A percentile compares a stretch with the other conserved stretches of the same genome.
phyloP scores from a whole-genome alignment of 2,888 invertebrate species.

The Dynastes maya region DNA sequence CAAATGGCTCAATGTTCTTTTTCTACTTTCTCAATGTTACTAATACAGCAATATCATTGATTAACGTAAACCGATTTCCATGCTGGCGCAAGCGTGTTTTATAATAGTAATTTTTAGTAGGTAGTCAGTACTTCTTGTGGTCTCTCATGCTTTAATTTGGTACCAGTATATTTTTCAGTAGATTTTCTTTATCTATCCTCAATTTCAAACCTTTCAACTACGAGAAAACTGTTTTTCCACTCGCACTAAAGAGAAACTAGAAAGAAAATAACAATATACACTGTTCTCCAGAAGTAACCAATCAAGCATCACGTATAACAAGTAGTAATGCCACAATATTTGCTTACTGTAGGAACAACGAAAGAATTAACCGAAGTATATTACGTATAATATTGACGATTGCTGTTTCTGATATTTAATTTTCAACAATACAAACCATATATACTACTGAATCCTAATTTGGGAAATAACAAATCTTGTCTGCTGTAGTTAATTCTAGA shows the following conservation, averaged over 20 bases:
- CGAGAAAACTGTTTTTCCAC: too few relatives aligned
- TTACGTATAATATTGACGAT: too few relatives aligned
- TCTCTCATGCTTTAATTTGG: constrained; percentile 21
- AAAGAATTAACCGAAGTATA: too few relatives aligned
- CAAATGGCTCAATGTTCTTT: constrained; percentile 66
- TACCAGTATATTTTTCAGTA: constrained; percentile 48
- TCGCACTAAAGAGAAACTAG: too few relatives aligned
- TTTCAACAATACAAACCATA: too few relatives aligned
- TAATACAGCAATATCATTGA: constrained; percentile 48
- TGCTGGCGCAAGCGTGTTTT: constrained; percentile 70
- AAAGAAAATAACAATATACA: too few relatives aligned
- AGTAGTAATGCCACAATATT: not conserved
- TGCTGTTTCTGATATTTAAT: too few relatives aligned
- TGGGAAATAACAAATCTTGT: too few relatives aligned
- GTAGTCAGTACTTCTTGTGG: constrained; percentile 50
- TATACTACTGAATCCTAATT: too few relatives aligned
- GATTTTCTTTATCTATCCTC: constrained; percentile 30
- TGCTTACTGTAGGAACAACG: not conserved
- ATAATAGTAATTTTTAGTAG: constrained; percentile 51
- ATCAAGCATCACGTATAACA: not conserved
- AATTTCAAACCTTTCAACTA: not conserved
- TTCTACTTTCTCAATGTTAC: constrained; percentile 58
- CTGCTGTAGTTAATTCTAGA: too few relatives aligned
- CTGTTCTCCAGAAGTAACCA: not conserved
- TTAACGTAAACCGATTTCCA: constrained; percentile 67